A percentile compares a stretch with the other conserved stretches of the same genome.
Conservation (phyloP, 1,140 invertebrate genomes). For the Cyclargus thomasi region DNA sequence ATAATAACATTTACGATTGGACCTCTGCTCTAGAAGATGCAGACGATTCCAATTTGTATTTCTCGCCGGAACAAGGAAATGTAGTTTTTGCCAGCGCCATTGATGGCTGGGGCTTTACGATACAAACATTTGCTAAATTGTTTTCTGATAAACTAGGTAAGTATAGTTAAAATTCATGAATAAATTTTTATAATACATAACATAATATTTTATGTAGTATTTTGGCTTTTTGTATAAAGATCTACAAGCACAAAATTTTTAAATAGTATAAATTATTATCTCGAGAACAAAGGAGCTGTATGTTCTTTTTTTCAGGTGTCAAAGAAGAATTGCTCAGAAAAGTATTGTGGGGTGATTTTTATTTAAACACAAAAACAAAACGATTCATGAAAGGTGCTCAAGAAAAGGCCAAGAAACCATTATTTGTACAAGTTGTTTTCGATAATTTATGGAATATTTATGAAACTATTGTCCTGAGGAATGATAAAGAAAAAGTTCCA, state of each 20-base stretch:
- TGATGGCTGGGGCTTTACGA: conserved; percentile 97
- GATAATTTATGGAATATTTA: conserved; percentile 97
- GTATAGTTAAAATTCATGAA: too few relatives aligned
- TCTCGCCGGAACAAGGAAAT: conserved; percentile 94
- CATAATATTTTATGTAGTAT: too few relatives aligned
- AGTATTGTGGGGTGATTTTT: conserved; percentile 97
- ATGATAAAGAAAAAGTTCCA: conserved; percentile 89
- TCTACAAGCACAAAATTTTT: too few relatives aligned
- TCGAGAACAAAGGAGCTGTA: not conserved
- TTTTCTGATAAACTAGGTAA: conserved; percentile 86
- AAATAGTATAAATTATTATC: too few relatives aligned
- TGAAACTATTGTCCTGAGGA: conserved; percentile 84
- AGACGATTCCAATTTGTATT: conserved; percentile 93
- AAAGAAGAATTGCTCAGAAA: conserved; percentile 80
- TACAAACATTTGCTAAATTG: conserved; percentile 91
- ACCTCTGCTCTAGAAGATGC: conserved; percentile 88
- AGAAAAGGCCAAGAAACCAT: conserved; percentile 94
- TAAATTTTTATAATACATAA: too few relatives aligned
- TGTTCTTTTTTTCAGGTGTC: conserved; percentile 56
- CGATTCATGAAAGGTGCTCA: conserved; percentile 93
- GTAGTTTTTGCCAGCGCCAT: conserved; percentile 97
- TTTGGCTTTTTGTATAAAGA: not conserved
- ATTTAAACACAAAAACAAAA: conserved; percentile 91
- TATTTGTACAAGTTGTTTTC: conserved; percentile 96
- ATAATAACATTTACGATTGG: conserved; percentile 79